A percentile compares a stretch with the other conserved stretches of the same genome.
phyloP scores from a whole-genome alignment of 1,140 invertebrate species.

The Coptotermes formosanus region DNA sequence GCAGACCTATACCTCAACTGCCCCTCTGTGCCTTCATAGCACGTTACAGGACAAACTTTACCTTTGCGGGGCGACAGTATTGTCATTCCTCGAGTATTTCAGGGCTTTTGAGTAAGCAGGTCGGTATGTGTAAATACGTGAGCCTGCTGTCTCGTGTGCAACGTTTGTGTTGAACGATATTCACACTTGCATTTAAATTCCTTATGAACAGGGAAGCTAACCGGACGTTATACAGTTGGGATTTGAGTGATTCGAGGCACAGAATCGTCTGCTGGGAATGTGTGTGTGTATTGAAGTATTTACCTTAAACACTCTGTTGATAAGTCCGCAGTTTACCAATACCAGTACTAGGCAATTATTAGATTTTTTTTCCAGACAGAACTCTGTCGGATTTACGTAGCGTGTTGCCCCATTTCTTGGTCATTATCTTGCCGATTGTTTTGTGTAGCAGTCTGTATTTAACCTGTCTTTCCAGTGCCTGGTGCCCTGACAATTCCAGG shows the following conservation, averaged over 20 bases:
- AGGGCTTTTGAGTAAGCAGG: neutral
- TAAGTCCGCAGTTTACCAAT: neutral
- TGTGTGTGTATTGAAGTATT: neutral
- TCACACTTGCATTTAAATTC: neutral
- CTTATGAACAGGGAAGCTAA: neutral
- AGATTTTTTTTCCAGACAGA: no score
- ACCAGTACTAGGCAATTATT: neutral
- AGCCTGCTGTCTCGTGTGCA: neutral
- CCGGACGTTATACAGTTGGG: neutral
- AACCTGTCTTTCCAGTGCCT: no score
- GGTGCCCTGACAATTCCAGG: no score
- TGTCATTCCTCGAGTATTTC: no score
- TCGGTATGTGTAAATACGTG: neutral
- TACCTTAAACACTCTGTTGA: neutral
- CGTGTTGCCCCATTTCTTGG: no score
- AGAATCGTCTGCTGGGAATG: neutral
- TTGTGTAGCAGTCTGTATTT: no score
- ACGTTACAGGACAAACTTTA: no score
- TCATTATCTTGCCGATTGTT: no score
- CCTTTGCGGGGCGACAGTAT: no score
- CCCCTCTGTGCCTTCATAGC: no score
- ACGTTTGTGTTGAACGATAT: neutral
- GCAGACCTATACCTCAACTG: no score
- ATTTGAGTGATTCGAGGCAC: neutral
- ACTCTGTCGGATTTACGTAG: no score